Base-by-base conservation (phyloP, 1,140 invertebrate species). In the Drosophila sturtevanti region DNA sequence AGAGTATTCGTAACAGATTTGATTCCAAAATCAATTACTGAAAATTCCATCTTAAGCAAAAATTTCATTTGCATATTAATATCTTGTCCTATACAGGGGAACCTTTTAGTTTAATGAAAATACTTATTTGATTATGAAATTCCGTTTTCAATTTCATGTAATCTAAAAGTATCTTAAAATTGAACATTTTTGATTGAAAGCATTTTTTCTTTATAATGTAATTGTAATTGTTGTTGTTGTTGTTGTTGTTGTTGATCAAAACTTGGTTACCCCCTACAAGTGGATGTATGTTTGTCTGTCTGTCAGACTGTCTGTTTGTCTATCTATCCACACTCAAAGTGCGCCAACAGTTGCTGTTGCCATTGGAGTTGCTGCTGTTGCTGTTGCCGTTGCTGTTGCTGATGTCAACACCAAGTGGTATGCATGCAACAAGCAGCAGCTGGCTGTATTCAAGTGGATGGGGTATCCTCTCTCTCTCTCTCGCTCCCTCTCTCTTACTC, bases 371-470 rank as follows among this genome's bases (percentile, higher is more conserved):
- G 27, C 3, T 58, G 27, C 63, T 76, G 77, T 34, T 68, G 67
- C 72, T 37, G 75, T 11, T 54, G 65, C 41, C 60, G 76, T 24
- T 58, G 74, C 59, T 52, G 71, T 38, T 52, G 68, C 61, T 78
- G 80, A 78, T 89, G 82, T 87, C 82, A 86, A 72, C 75, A 82
- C 72, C 84, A 86, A 87, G 75, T 82, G 84, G 79, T 86, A 79
- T 82, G 82, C 82, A 79, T 82, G 82, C 82, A 85, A 80, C 81
- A 80, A 85, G 72, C 68, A 55, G 72, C 41, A 51, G 68, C 35
- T 14, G 16, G 11, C 1, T 4, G 24, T n/a, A 21, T 58, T 22
- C 10, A 41, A 21, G 10, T 48, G 58, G 64, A 16, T 21, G 16
- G 41, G 21, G 41, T 48, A 48, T 21, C 41, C 41, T 18, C 41